Evolutionary conservation across 2,888 invertebrate species (phyloP), one percentile per base, ranked within the genome.

Genomic region (Holacanthella duospinosa): DNA sequence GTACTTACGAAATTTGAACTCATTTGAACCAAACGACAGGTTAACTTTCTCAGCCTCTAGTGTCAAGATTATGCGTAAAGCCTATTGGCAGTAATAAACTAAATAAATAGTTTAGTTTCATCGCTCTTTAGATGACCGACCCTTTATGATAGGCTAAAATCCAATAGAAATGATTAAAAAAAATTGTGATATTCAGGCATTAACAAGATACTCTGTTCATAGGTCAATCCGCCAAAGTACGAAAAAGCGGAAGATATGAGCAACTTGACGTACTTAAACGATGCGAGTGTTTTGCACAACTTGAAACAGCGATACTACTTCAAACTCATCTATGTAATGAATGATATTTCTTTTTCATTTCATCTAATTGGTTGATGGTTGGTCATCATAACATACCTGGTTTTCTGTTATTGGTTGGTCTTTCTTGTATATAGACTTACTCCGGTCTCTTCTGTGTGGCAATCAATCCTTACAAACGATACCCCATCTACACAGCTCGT

Each of bases 401-500:
- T 9, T 9, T 16, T 6, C 36, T 16, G n/a, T 48, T 4, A n/a
- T 48, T 48, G 21, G 48, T 48, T 9, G 4, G n/a, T n/a, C 19
- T 29, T 28, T 56, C 28, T 56, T 48, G 25, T 21, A 12, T 81
- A 62, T 79, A 97, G 97, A 97, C 97, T 78, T 97, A 99, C 82
- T 97, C 97, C 77, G 97, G 97, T 81, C 89, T 99, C 81, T 99
- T 99, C 89, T 97, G 97, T 81, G 95, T 99, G 80, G 96, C 95
- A 9, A 94, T 99, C 87, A 99, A 99, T 84, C 97, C 99, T 74
- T 99, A 99, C 89, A 94, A 95, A 84, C 89, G 97, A 78, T 94
- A 89, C 84, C 97, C 97, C 76, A 97, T 99, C 82, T 99, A 99
- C 85, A 95, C 94, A 75, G 84, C 84, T 79, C 87, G 93, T 82